Conservation (phyloP, 1,140 invertebrate species). For the Drosophila suzukii region DNA sequence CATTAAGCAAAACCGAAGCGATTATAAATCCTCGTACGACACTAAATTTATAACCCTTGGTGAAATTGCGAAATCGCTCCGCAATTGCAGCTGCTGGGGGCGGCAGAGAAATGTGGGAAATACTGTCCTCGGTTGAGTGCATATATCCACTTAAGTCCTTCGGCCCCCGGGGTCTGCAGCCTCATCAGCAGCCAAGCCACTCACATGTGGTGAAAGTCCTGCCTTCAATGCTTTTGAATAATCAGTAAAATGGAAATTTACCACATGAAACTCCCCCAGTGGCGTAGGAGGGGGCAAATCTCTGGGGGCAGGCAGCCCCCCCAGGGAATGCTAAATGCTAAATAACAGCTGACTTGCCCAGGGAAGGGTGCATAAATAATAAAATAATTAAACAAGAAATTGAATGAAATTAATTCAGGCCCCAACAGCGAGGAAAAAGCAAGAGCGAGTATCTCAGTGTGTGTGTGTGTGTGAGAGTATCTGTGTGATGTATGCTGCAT, state of each 20-base stretch:
- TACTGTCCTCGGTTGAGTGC: constrained; percentile 31
- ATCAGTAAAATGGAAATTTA: constrained; percentile 63
- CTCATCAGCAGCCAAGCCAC: constrained; percentile 27
- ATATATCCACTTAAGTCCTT: constrained; percentile 46
- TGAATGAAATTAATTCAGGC: constrained; percentile 76
- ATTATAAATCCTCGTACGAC: constrained; percentile 46
- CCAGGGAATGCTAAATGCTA: constrained; percentile 36
- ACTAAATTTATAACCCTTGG: constrained; percentile 47
- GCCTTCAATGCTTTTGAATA: constrained; percentile 45
- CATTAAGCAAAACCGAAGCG: constrained; percentile 27
- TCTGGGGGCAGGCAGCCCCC: neutral
- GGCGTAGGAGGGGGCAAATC: constrained; percentile 1
- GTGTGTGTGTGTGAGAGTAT: constrained; percentile 18
- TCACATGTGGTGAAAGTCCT: constrained; percentile 36
- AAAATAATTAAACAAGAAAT: constrained; percentile 81
- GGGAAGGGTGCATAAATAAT: constrained; percentile 75
- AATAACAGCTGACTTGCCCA: constrained; percentile 57
- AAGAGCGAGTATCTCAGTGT: constrained; percentile 25
- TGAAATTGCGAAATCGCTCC: constrained; percentile 29
- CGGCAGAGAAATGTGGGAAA: constrained; percentile 28
- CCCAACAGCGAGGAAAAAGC: constrained; percentile 41
- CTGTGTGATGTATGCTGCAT: constrained; percentile 40
- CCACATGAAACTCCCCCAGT: constrained; percentile 28
- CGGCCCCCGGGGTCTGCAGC: constrained; percentile 25
- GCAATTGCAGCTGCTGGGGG: constrained; percentile 30